Conservation (phyloP, 2,888 invertebrate genomes). For the Dexiosoma caninum region DNA sequence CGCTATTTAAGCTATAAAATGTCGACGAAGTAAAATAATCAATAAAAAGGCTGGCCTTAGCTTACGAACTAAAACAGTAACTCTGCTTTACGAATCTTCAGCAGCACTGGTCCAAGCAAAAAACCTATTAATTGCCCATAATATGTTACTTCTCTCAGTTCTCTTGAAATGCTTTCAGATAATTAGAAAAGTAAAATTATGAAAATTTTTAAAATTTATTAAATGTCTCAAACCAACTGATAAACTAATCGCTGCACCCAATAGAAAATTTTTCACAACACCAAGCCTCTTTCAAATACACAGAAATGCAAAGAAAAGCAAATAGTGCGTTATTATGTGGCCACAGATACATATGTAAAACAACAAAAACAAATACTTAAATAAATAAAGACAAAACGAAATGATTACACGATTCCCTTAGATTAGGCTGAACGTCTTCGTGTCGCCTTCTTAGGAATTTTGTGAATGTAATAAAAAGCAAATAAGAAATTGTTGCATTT, state of each 20-base stretch:
- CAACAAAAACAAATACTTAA: background rate
- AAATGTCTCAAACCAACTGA: background rate
- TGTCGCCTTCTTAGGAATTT: constrained; percentile 64
- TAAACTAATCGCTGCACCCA: no score
- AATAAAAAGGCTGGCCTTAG: no score
- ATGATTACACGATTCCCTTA: constrained; percentile 35
- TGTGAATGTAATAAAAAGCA: constrained; percentile 9
- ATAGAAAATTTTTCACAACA: constrained; percentile 26
- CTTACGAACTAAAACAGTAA: no score
- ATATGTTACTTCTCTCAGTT: no score
- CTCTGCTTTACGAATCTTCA: no score
- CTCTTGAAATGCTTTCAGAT: no score
- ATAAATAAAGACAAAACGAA: background rate
- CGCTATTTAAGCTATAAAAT: no score
- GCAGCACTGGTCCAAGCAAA: no score
- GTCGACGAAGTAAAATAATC: no score
- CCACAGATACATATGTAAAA: constrained; percentile 17
- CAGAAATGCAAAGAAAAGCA: constrained; percentile 9
- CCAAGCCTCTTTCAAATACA: constrained; percentile 31
- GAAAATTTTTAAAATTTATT: no score
- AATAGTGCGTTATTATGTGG: constrained; percentile 36
- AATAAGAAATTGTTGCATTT: constrained; percentile 13
- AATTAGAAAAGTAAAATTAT: no score
- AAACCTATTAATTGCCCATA: no score
- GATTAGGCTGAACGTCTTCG: constrained; percentile 57